Evolutionary conservation across 2,113 vertebrate genomes (phyloP), one percentile per base, ranked within the genome.

Genomic region (Ranitomeya imitator): DNA sequence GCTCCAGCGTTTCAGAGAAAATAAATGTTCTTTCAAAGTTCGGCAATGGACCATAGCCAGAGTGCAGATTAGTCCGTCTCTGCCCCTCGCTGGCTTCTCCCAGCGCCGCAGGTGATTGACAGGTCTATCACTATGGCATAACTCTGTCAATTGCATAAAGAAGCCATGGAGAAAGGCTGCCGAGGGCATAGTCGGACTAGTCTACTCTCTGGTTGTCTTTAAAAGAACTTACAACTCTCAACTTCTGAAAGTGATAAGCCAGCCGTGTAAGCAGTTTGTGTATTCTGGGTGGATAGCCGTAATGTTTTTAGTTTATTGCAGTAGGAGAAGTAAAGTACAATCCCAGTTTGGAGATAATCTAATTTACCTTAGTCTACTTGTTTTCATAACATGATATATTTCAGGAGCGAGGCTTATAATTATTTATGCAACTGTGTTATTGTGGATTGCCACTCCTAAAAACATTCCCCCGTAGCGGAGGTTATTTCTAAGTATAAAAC

Each of bases 371-470:
- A 54, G 37, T 69, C 11, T 45, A 55, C 63, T 26, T 71, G 60
- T 84, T 84, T 83, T 52, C 37, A 69, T 83, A 69, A 83, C 37
- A 67, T 83, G 61, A 83, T 63, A 54, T 67, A n/a, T 65, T 23
- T 4, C 37, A 69, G 81, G 60, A 83, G 69, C 26, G 12, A 83
- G 69, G 63, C 82, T 19, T 84, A 54, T 84, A 69, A 84, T 84
- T 84, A 84, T 71, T 69, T 71, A 69, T 84, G n/a, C 82, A 26
- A 71, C 51, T 54, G 8, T 52, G 21, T 69, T 55, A 54, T 71
- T 69, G 82, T 67, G 54, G 63, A 71, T 84, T 84, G 45, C 51
- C 65, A n/a, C 82, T 11, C 45, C n/a, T 84, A 84, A 71, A 83
- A 84, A 55, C 14, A 71, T 69, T 65, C 67, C 21, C 37, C 82